Evolutionary conservation across 2,888 invertebrate species (phyloP).

Genomic region (Drosophila atripex): DNA sequence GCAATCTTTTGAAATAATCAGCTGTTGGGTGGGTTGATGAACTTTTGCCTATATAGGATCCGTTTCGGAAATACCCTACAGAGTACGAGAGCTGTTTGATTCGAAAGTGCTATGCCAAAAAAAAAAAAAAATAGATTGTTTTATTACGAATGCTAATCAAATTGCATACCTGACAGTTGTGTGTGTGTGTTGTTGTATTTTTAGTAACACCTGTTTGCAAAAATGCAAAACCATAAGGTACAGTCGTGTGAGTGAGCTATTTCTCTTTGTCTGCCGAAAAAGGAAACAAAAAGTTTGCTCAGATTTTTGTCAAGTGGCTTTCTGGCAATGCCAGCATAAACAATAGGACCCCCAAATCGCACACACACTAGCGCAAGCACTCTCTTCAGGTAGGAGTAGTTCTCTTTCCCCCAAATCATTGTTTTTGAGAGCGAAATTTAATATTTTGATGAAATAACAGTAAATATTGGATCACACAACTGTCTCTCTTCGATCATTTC

Average conservation of each 20-base stretch:
- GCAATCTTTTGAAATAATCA: conserved; percentile 32
- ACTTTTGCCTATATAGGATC: conserved; percentile 13
- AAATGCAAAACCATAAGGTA: conserved; percentile 4
- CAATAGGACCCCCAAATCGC: conserved; percentile 44
- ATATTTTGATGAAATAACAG: conserved; percentile 1
- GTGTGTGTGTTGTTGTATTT: conserved; percentile 31
- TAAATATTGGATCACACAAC: neutral
- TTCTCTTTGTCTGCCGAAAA: conserved; percentile 57
- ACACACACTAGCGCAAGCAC: neutral
- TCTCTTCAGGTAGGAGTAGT: neutral
- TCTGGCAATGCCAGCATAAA: conserved; percentile 72
- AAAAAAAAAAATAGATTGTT: neutral
- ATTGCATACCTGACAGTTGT: conserved; percentile 10
- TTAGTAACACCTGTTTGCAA: conserved; percentile 64
- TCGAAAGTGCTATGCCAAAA: neutral
- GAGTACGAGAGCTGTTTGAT: neutral
- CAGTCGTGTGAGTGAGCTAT: conserved; percentile 19
- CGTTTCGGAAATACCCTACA: conserved; percentile 9
- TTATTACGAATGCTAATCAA: conserved; percentile 7
- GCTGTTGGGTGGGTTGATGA: conserved; percentile 44
- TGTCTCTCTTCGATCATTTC: too few relatives aligned
- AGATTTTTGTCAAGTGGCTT: conserved; percentile 76
- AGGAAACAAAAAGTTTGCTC: conserved; percentile 25
- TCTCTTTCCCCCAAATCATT: neutral
- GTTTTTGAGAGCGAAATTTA: neutral